Base-by-base conservation (phyloP, 2,113 vertebrate species). In the Nibea coibor region DNA sequence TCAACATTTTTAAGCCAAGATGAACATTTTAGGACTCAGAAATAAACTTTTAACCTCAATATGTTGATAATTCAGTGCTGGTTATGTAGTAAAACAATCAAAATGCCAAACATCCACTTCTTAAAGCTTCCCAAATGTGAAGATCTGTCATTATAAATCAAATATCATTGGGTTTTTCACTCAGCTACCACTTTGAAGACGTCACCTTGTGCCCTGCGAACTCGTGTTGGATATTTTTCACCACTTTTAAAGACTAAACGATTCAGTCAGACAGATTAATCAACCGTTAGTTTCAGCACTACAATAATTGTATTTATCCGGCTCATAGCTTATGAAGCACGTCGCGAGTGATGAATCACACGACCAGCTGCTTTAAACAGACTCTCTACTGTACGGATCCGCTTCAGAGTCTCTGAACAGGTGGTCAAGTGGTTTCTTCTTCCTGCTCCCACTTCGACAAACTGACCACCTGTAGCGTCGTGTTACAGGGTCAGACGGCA, bases 341-440 rank as follows among this genome's bases (percentile, higher is more conserved):
- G 71, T 68, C 42, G 39, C 47, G 51, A 10, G 64, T 58, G 72
- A 74, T 63, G 57, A 78, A 45, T 78, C 54, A 28, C 20, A 0
- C 59, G 9, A 31, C 22, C 84, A 75, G 85, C 89, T 85, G 89
- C 82, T 48, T 69, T 15, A 20, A 59, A 82, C 83, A 77, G 59
- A 65, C 85, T 0, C 53, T 59, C 3, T 56, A 56, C 67, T 79
- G 63, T 68, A 82, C 0, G 0, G 26, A 54, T 71, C 22, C 39
- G 16, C 14, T 80, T 67, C 71, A 71, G 8, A 83, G 17, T 54
- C 20, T 26, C 19, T 16, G 28, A 90, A 82, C 88, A 91, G 87
- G 79, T 90, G 91, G 71, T 83, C 28, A 15, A 64, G 63, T 67
- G 79, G 69, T n/a, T 64, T 26, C 10, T 2, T 7, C 6, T 22